These are phyloP conservation scores for Rhea americana DNA, from an alignment of 2,113 vertebrate genomes.

Conservation along the genomic window DNA sequence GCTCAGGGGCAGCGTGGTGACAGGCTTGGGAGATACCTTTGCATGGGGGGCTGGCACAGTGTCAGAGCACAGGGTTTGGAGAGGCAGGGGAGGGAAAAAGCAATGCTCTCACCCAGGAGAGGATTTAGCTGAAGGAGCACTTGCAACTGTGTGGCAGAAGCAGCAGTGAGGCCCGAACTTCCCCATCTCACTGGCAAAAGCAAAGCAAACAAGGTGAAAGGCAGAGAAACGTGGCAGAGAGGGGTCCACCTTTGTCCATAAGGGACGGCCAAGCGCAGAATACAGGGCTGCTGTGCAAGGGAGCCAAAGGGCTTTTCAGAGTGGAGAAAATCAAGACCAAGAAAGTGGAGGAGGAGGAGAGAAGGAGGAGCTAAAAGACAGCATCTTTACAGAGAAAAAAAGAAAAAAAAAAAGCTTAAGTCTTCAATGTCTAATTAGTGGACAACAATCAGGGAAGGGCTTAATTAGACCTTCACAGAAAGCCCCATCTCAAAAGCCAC, in stretches of 20 bases:
- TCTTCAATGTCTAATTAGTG: conserved; percentile 56
- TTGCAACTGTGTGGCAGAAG: background rate
- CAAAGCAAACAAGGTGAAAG: background rate
- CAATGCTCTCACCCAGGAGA: background rate
- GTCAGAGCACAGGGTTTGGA: background rate
- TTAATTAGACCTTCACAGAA: conserved; percentile 64
- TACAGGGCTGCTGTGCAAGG: background rate
- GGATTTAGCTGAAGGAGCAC: background rate
- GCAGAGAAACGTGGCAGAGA: background rate
- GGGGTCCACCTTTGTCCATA: background rate
- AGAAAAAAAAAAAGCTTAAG: background rate
- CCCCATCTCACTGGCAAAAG: background rate
- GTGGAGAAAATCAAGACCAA: background rate
- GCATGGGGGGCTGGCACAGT: background rate
- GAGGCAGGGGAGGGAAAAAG: background rate
- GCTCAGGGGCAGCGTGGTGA: fast-evolving
- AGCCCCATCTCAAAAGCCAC: conserved; percentile 51
- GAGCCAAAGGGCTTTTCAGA: background rate
- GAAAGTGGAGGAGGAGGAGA: background rate
- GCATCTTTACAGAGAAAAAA: background rate
- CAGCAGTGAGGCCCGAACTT: background rate
- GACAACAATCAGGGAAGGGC: conserved; percentile 38
- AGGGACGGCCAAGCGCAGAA: fast-evolving
- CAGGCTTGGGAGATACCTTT: background rate
- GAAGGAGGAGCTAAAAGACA: background rate